phyloP scores from a whole-genome alignment of 2,888 invertebrate genomes.

The Cosmopolites sordidus region DNA sequence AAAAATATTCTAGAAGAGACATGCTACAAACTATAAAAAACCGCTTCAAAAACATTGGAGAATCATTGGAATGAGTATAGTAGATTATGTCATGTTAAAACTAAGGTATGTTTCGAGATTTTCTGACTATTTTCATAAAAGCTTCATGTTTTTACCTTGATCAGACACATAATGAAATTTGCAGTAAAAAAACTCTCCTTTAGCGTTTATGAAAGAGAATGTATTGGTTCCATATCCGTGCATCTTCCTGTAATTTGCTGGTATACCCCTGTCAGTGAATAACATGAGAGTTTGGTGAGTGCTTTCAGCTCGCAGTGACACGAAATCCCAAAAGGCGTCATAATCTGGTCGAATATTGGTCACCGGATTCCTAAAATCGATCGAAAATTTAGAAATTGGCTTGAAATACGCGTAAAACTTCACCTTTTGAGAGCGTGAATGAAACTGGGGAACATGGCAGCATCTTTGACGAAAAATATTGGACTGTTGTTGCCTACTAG shows the following conservation, averaged over 20 bases:
- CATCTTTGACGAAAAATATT: constrained; percentile 86
- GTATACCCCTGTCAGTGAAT: constrained; percentile 88
- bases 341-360: constrained; percentile 86
- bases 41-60: too few species aligned
- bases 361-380: constrained; percentile 69
- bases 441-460: constrained; percentile 85
- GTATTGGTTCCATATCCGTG: constrained; percentile 95
- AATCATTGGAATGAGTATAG: too few species aligned
- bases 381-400: not conserved
- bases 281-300: constrained; percentile 80
- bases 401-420: not conserved
- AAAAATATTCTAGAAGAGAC: too few species aligned
- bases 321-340: constrained; percentile 95
- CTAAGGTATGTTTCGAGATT: too few species aligned
- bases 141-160: constrained; percentile 73
- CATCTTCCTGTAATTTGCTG: constrained; percentile 68
- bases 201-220: constrained; percentile 80
- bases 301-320: constrained; percentile 79
- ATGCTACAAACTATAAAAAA: too few species aligned
- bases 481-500: constrained; percentile 90
- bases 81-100: too few species aligned
- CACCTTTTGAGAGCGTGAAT: constrained; percentile 84
- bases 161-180: constrained; percentile 92
- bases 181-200: constrained; percentile 68
- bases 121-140: too few species aligned